Conservation (phyloP, 2,797 vertebrate genomes). For the Kryptolebias ocellatus region DNA sequence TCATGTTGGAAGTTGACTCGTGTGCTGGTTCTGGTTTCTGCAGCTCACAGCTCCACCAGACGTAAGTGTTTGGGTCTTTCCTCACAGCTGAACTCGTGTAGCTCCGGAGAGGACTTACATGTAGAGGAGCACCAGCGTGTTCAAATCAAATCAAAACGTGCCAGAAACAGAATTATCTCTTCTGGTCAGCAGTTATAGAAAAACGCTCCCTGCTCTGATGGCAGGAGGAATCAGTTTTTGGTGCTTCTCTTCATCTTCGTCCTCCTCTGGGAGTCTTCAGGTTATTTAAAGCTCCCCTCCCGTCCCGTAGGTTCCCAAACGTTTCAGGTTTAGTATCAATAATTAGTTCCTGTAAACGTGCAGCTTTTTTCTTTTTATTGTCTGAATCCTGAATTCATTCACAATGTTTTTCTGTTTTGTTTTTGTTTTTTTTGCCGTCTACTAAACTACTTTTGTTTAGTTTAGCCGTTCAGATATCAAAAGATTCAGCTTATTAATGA, state of each 20-base stretch:
- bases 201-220: not conserved
- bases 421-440: too few relatives aligned
- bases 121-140: slow-evolving; percentile 38
- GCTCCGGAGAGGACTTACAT: slow-evolving; percentile 27
- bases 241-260: slow-evolving; percentile 43
- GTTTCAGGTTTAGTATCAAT: too few relatives aligned
- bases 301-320: slow-evolving; percentile 12
- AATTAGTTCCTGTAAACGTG: too few relatives aligned
- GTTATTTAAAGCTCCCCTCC: not conserved
- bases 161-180: not conserved
- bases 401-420: too few relatives aligned
- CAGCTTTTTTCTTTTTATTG: too few relatives aligned
- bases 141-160: too few relatives aligned
- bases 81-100: slow-evolving; percentile 4
- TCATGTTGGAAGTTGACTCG: slow-evolving; percentile 8
- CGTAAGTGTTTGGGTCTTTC: slow-evolving; percentile 65
- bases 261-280: slow-evolving; percentile 21
- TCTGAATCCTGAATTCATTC: too few relatives aligned
- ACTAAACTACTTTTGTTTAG: too few relatives aligned
- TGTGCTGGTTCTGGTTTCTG: slow-evolving; percentile 44
- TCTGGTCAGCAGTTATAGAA: not conserved
- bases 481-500: too few relatives aligned
- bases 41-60: slow-evolving; percentile 64
- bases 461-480: too few relatives aligned
- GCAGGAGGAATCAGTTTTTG: not conserved